Evolutionary conservation across 2,888 invertebrate species (phyloP).

Genomic region (Phymatocera aterrima): DNA sequence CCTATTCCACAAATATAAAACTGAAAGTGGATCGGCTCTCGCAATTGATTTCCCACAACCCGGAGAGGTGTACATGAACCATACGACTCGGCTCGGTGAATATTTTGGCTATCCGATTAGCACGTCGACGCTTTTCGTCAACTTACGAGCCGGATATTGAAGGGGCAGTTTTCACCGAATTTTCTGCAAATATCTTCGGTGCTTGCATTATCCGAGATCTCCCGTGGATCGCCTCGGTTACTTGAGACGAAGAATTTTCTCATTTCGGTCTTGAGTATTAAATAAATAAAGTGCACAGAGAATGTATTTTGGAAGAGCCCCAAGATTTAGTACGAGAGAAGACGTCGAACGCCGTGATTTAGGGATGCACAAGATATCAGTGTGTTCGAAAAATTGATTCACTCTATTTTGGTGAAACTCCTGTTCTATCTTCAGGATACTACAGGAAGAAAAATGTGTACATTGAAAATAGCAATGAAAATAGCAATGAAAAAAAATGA

Average conservation of each 20-base stretch:
- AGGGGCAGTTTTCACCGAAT: constrained; percentile 3
- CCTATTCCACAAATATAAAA: constrained; percentile 4
- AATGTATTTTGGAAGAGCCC: neutral
- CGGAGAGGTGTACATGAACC: neutral
- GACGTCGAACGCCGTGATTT: neutral
- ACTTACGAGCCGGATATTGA: constrained; percentile 5
- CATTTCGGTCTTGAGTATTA: neutral
- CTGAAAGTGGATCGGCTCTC: neutral
- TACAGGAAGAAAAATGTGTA: no score
- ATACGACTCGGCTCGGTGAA: neutral
- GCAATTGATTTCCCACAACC: neutral
- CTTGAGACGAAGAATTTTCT: neutral
- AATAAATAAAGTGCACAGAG: neutral
- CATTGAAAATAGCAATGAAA: no score
- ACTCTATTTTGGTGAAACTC: neutral
- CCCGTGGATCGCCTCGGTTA: neutral
- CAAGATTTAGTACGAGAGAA: neutral
- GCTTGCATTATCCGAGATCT: neutral
- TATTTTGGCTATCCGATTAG: neutral
- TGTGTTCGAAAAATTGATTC: neutral
- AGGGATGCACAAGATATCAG: neutral
- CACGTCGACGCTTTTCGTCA: neutral
- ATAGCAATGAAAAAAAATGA: no score
- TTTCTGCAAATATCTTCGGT: neutral
- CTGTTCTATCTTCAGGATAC: no score